Percentiles rank a stretch among this genome's conserved stretches.
These are phyloP conservation scores for Sander vitreus DNA, from an alignment of 2,113 vertebrate species.

Conservation along the genomic window DNA sequence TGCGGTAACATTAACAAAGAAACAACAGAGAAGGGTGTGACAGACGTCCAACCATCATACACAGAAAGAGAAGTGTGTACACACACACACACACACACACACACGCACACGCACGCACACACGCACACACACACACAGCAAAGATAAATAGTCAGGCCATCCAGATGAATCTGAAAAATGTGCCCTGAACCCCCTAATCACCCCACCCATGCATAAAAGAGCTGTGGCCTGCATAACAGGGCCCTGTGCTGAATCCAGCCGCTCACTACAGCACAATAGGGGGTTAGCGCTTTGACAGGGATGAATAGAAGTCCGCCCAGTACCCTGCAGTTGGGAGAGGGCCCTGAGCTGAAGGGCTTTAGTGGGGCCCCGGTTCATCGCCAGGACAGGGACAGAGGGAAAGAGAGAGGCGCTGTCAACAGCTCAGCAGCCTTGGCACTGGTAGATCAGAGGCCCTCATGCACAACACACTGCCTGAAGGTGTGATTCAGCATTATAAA, in stretches of 20 bases:
- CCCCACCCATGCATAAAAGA: constrained; percentile 76
- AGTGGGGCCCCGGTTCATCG: constrained; percentile 71
- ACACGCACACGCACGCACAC: constrained; percentile 3
- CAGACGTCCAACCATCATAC: neutral
- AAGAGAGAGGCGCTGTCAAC: constrained; percentile 61
- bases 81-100: constrained; percentile 24
- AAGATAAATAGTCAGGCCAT: constrained; percentile 60
- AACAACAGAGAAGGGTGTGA: neutral
- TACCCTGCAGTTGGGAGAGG: constrained; percentile 71
- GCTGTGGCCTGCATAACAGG: constrained; percentile 76
- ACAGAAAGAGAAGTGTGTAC: neutral
- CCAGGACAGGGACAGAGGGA: constrained; percentile 54
- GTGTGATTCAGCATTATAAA: constrained; percentile 52
- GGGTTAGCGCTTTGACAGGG: constrained; percentile 78
- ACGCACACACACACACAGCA: constrained; percentile 23
- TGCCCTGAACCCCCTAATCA: constrained; percentile 70
- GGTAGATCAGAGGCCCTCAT: constrained; percentile 18
- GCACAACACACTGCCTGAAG: constrained; percentile 29
- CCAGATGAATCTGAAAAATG: constrained; percentile 75
- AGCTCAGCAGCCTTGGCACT: constrained; percentile 62
- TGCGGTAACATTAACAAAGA: neutral
- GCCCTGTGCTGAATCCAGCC: constrained; percentile 72
- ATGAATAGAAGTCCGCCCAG: constrained; percentile 78
- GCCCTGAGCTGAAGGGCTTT: constrained; percentile 73
- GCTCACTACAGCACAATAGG: constrained; percentile 78